Evolutionary conservation across 2,888 invertebrate genomes (phyloP), one percentile per base, ranked within the genome.

Genomic region (Synergus japonicus): DNA sequence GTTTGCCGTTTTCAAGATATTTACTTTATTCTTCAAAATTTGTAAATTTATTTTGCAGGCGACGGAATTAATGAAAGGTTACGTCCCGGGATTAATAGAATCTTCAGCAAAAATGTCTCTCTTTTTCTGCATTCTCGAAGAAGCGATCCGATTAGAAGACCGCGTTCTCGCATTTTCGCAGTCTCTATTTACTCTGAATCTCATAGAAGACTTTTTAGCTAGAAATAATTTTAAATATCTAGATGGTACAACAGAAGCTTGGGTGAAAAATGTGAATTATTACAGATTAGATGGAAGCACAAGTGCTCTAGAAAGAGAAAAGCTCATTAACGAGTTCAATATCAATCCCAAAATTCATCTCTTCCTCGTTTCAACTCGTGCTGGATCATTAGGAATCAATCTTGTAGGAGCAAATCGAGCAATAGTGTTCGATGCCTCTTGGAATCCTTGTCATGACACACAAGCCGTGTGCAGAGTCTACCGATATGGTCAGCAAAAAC

Each of bases 361-460:
- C 83, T 99, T 99, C 92, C 94, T 99, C 78, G 98, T 99, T 63
- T 99, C 99, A 0, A 99, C 99, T 0, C 95, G 98, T 86, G 99
- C 99, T 58, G 99, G 99, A 1, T 98, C 98, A 15, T 93, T 99
- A 49, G 99, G 99, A 10, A 99, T 99, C 84, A 99, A 99, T 93
- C 94, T 99, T 83, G 97, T 98, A 29, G 98, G 99, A 18, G 99
- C 99, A 0, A 99, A 99, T 93, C 94, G 99, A 49, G 99, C 99
- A 7, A 96, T 99, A 64, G 98, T 99, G 76, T 96, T 99, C 89
- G 99, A 99, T 92, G 99, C 99, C 15, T 98, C 98, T 60, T 99
- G 99, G 99, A 99, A 99, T 93, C 99, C 99, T 1, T 99, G 99
- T 90, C 99, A 99, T 89, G 99, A 99, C 90, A 97, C 98, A 0